Base-by-base conservation (phyloP, 2,888 invertebrate species). In the Lomographa bimaculata region DNA sequence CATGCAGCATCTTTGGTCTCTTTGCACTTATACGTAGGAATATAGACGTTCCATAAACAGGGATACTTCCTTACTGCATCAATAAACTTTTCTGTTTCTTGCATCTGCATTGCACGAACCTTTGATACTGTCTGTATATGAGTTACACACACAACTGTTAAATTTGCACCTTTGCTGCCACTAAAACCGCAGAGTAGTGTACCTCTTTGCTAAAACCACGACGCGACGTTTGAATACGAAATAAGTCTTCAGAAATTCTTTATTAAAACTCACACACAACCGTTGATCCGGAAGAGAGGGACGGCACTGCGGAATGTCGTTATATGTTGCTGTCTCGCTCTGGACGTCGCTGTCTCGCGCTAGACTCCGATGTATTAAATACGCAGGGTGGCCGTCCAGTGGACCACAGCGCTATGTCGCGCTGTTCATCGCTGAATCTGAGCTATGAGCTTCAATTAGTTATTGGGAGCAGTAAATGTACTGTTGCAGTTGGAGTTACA, bases 31-130 rank as follows among this genome's bases (percentile, higher is more conserved):
- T 17, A 9, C 9, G 16, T 36, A 3, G 16, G 27, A 1, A 36
- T 14, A 5, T 36, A 21, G 5, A 36, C 10, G 7, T 36, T 27
- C 36, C 36, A 36, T 5, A 36, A 1, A 7, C 36, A 36, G 2
- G 27, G 36, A 2, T 36, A 23, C 6, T 5, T 36, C 21, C 7
- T 16, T 9, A 36, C 36, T 5, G 16, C 20, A 21, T 28, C 16
- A 7, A 36, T 36, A n/a, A 36, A 36, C 10, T 7, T 21, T 21
- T 36, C 36, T 6, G 27, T 36, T 7, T 36, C 36, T n/a, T 27
- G 27, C 27, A 36, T 28, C 14, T n/a, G n/a, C n/a, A n/a, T n/a
- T n/a, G n/a, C n/a, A n/a, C n/a, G n/a, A n/a, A n/a, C n/a, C n/a
- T n/a, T n/a, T n/a, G n/a, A n/a, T n/a, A n/a, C n/a, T n/a, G n/a